A percentile compares a stretch with the other conserved stretches of the same genome.
These are phyloP conservation scores for Arrhamphus sclerolepis DNA, from an alignment of 2,797 vertebrate species.

Conservation along the genomic window DNA sequence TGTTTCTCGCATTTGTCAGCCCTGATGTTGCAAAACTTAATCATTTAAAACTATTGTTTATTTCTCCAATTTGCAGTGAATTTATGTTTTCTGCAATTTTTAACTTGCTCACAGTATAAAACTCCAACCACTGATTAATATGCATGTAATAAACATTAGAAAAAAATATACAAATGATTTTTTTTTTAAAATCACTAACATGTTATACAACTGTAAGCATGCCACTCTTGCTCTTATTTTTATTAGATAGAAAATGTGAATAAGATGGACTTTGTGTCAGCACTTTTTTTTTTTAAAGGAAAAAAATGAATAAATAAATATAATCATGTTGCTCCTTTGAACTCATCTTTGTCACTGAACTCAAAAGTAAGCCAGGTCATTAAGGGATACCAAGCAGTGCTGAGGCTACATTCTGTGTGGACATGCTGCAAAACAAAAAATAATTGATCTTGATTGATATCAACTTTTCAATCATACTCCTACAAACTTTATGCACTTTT, in stretches of 20 bases:
- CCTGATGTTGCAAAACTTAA: slow-evolving; percentile 16
- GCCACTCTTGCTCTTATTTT: slow-evolving; percentile 17
- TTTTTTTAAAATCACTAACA: slow-evolving; percentile 25
- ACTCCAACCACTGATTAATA: no score
- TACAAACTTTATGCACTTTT: slow-evolving; percentile 49
- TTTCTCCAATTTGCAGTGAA: neutral
- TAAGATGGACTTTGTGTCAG: neutral
- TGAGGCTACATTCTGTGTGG: slow-evolving; percentile 33
- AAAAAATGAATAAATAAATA: neutral
- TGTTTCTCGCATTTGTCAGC: slow-evolving; percentile 6
- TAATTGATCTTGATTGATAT: slow-evolving; percentile 67
- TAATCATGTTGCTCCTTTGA: slow-evolving; percentile 48
- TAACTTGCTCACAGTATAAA: no score
- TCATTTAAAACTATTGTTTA: slow-evolving; percentile 5
- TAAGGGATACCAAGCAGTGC: slow-evolving; percentile 69
- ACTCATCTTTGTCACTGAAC: slow-evolving; percentile 47
- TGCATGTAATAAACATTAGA: no score
- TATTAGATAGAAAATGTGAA: slow-evolving; percentile 29
- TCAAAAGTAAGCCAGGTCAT: slow-evolving; percentile 58
- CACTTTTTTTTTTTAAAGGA: neutral
- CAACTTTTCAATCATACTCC: slow-evolving; percentile 35
- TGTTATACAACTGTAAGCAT: neutral
- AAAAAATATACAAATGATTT: no score
- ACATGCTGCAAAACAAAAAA: slow-evolving; percentile 59
- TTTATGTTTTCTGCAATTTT: no score